Evolutionary conservation across 2,888 invertebrate genomes (phyloP), one percentile per base, ranked within the genome.

Genomic region (Monopis laevigella): DNA sequence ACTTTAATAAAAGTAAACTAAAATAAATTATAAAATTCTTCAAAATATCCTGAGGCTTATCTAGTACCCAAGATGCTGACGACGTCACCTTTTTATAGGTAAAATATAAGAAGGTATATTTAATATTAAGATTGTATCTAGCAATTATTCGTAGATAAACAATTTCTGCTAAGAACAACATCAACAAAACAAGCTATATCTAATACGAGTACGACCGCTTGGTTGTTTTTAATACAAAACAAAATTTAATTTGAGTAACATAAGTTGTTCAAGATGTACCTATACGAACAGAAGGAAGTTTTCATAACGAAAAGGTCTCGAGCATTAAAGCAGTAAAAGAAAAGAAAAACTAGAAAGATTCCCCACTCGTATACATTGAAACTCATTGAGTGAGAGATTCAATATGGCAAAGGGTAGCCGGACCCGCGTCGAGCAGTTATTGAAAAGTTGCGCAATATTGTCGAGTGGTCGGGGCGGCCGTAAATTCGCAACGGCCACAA

Each of bases 401-500:
- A 75, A 77, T 75, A 75, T 73, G 59, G 67, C 57, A 58, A 62
- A 62, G 64, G 67, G 39, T 28, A 16, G 26, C 12, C 28, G 17
- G 56, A 53, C 59, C 58, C 59, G 54, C 58, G 58, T 59, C 61
- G 61, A 66, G 64, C 68, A 71, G 75, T 77, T 80, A 80, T 80
- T 80, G 78, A 78, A 80, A 80, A 78, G 72, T 78, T 73, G 69
- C 66, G 73, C 77, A 77, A 80, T 78, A 80, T 74, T 77, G 77
- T 73, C 73, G 70, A 74, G 74, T 73, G 64, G 68, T 59, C 65
- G 63, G 65, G 58, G 65, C 55, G 58, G 55, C 66, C 73, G 74
- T 78, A 80, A 75, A 80, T 77, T 77, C 68, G 75, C 77, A 78
- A 77, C 77, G 77, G 74, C 59, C 55, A 65, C 73, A 36, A 19